Conservation (phyloP, 2,113 vertebrate genomes). For the zebrafish (Danio rerio) region DNA sequence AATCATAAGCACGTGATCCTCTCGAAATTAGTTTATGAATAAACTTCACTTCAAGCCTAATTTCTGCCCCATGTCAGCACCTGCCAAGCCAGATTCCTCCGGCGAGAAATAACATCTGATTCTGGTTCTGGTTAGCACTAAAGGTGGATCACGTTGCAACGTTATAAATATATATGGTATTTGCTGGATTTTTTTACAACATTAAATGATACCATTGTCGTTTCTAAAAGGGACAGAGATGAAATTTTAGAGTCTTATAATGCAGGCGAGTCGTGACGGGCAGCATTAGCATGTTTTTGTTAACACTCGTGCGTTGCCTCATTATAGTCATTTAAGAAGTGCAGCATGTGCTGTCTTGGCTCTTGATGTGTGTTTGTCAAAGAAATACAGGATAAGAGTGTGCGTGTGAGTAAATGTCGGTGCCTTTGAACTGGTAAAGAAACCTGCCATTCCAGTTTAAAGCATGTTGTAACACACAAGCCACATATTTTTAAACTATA, state of each 20-base stretch:
- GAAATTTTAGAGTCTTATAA: slow-evolving; percentile 5
- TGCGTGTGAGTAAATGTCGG: not conserved
- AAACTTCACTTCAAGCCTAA: no score
- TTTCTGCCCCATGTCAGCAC: slow-evolving; percentile 1
- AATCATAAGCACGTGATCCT: no score
- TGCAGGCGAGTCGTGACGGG: slow-evolving; percentile 62
- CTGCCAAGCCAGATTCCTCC: not conserved
- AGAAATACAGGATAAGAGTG: not conserved
- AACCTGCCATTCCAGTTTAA: slow-evolving; percentile 31
- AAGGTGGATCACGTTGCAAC: not conserved
- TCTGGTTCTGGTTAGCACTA: not conserved
- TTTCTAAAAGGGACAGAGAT: not conserved
- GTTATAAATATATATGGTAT: not conserved
- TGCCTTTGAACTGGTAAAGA: not conserved
- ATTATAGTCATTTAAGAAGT: slow-evolving; percentile 21
- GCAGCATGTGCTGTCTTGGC: not conserved
- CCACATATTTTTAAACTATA: not conserved
- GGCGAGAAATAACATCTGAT: slow-evolving; percentile 8
- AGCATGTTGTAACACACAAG: slow-evolving; percentile 17
- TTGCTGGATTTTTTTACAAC: not conserved
- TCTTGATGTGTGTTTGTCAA: slow-evolving; percentile 25
- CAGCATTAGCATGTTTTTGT: slow-evolving; percentile 60
- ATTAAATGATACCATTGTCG: not conserved
- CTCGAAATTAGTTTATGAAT: no score
- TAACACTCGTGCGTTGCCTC: slow-evolving; percentile 18